These are phyloP conservation scores for Drosophila limbata DNA, from an alignment of 2,888 invertebrate genomes.

Conservation along the genomic window DNA sequence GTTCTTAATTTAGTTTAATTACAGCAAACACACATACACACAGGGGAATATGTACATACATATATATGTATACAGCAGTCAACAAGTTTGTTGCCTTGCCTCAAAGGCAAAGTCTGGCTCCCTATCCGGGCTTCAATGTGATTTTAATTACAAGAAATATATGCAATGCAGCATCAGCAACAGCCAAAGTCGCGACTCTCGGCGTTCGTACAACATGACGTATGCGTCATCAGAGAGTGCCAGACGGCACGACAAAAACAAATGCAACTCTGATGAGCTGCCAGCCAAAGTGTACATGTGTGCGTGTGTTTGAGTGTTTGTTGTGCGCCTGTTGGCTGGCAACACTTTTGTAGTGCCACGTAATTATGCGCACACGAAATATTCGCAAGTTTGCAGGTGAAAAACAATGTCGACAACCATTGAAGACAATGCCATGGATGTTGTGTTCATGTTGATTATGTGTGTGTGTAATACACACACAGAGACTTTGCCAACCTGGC, in stretches of 20 bases:
- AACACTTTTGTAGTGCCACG: slow-evolving; percentile 63
- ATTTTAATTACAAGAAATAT: slow-evolving; percentile 81
- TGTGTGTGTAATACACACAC: slow-evolving; percentile 46
- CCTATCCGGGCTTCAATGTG: slow-evolving; percentile 66
- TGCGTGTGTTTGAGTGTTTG: slow-evolving; percentile 12
- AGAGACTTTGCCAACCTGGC: slow-evolving; percentile 31
- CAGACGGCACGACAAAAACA: slow-evolving; percentile 33
- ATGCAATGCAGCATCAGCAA: slow-evolving; percentile 69
- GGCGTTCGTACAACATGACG: slow-evolving; percentile 65
- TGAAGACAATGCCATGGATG: slow-evolving; percentile 43
- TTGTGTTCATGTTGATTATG: slow-evolving; percentile 45
- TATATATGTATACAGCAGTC: slow-evolving; percentile 45
- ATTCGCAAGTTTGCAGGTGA: slow-evolving; percentile 68
- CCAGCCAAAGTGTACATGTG: slow-evolving; percentile 7
- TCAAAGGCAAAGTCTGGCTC: slow-evolving; percentile 73
- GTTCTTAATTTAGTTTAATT: slow-evolving; percentile 82
- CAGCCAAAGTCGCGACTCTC: slow-evolving; percentile 66
- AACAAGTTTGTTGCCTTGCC: slow-evolving; percentile 77
- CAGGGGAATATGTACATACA: slow-evolving; percentile 5
- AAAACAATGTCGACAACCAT: slow-evolving; percentile 36
- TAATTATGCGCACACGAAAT: slow-evolving; percentile 77
- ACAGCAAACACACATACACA: slow-evolving; percentile 66
- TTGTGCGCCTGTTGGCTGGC: slow-evolving; percentile 49
- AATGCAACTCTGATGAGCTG: slow-evolving; percentile 43
- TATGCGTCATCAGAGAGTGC: slow-evolving; percentile 69